Evolutionary conservation across 2,888 invertebrate species (phyloP), one percentile per base, ranked within the genome.

Genomic region (Eucriotettix oculatus): DNA sequence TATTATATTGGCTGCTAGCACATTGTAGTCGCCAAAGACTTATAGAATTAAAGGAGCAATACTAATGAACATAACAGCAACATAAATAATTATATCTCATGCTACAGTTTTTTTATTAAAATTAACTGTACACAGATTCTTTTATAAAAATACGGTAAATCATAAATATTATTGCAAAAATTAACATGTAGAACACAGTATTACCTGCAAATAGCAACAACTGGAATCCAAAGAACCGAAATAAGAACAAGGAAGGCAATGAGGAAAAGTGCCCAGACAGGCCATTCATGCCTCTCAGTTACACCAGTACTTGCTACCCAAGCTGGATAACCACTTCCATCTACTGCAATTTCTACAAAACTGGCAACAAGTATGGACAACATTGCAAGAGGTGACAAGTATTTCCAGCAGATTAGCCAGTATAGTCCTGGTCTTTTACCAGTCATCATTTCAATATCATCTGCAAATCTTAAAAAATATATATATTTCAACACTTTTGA

Each of bases 331-430:
- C 86, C 87, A 14, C 89, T 87, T 1, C 92, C 92, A 58, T 87
- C 85, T 9, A 83, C 80, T 0, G 86, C 78, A 64, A 93, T 82
- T 69, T 93, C 87, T 63, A 85, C 80, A 69, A 92, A 84, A 53
- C 91, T 92, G 0, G 93, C 90, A 42, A 86, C 75, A 42, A 94
- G 75, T 69, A 94, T 93, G 56, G 86, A 84, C 44, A 91, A 73
- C 93, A 94, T 93, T 0, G 92, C 91, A 61, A 86, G 70, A 0
- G 95, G 95, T 1, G 93, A 91, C 12, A 95, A 76, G 71, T 93
- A 95, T 72, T 94, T 91, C 95, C 95, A 96, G 74, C 93, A 95
- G 66, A 93, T 83, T 70, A 91, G 77, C 94, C 94, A 95, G 73
- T 93, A 96, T 43, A 89, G 77, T 0, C 87, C 87, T 0, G 94